Evolutionary conservation across 2,113 vertebrate species (phyloP).

Genomic region (Bungarus multicinctus): DNA sequence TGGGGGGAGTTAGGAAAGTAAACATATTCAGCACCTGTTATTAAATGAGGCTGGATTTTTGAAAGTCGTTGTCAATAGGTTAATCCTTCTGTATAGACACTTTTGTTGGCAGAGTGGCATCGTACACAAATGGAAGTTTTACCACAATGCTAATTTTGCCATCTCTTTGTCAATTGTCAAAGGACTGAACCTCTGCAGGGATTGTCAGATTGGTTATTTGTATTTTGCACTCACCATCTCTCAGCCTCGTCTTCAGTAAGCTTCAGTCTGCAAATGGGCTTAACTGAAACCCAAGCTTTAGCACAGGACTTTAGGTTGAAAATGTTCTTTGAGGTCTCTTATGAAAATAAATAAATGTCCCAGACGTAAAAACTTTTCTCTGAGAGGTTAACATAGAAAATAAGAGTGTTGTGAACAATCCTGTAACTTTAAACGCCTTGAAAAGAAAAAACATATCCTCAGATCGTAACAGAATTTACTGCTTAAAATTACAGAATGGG

Average conservation of each 20-base stretch:
- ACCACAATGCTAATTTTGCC: slow-evolving; percentile 74
- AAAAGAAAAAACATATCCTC: background rate
- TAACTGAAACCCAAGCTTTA: slow-evolving; percentile 63
- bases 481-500: background rate
- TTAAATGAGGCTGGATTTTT: slow-evolving; percentile 74
- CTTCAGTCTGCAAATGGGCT: slow-evolving; percentile 58
- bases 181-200: slow-evolving; percentile 61
- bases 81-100: slow-evolving; percentile 75
- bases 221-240: slow-evolving; percentile 64
- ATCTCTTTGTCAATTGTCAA: slow-evolving; percentile 65
- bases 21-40: slow-evolving; percentile 75
- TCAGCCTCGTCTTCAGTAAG: slow-evolving; percentile 61
- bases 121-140: slow-evolving; percentile 74
- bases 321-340: slow-evolving; percentile 42
- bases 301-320: slow-evolving; percentile 42
- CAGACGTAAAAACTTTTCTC: slow-evolving; percentile 24
- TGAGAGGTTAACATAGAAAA: background rate
- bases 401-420: background rate
- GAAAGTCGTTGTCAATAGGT: slow-evolving; percentile 78
- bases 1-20: slow-evolving; percentile 77
- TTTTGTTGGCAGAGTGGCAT: slow-evolving; percentile 70
- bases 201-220: slow-evolving; percentile 66
- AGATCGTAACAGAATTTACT: background rate
- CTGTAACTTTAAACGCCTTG: slow-evolving; percentile 38
- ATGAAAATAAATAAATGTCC: slow-evolving; percentile 56